A percentile compares a stretch with the other conserved stretches of the same genome.
phyloP scores from a whole-genome alignment of 2,888 invertebrate species.

The Congeria kusceri region DNA sequence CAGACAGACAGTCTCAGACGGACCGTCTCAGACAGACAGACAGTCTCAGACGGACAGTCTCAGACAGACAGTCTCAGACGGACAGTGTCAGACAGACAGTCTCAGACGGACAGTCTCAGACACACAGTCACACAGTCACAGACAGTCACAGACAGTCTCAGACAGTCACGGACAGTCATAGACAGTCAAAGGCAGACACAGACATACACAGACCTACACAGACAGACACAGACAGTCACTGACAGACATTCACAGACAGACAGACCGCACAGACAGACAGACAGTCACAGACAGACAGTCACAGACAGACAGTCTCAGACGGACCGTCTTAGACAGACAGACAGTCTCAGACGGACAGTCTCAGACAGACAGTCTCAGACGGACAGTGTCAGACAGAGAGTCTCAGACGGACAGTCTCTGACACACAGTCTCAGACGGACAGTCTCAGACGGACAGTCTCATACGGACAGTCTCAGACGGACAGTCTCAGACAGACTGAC shows the following conservation, averaged over 20 bases:
- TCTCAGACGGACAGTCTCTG: background rate
- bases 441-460: background rate
- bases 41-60: too few species aligned
- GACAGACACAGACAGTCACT: too few species aligned
- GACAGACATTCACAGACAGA: too few species aligned
- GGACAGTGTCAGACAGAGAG: conserved; percentile 6
- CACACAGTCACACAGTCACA: background rate
- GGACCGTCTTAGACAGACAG: too few species aligned
- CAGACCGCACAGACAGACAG: too few species aligned
- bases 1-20: background rate
- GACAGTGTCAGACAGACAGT: background rate
- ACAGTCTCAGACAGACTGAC: conserved; percentile 1
- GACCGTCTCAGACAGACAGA: too few species aligned
- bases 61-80: background rate
- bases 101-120: background rate
- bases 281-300: too few species aligned
- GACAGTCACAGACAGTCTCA: background rate
- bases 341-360: background rate
- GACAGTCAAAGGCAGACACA: too few species aligned
- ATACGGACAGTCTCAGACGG: background rate
- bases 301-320: background rate
- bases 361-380: too few species aligned
- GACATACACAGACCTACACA: too few species aligned
- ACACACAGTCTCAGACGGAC: background rate
- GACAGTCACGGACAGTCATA: too few species aligned